Evolutionary conservation across 2,888 invertebrate genomes (phyloP).

Genomic region (Perizoma flavofasciatum): DNA sequence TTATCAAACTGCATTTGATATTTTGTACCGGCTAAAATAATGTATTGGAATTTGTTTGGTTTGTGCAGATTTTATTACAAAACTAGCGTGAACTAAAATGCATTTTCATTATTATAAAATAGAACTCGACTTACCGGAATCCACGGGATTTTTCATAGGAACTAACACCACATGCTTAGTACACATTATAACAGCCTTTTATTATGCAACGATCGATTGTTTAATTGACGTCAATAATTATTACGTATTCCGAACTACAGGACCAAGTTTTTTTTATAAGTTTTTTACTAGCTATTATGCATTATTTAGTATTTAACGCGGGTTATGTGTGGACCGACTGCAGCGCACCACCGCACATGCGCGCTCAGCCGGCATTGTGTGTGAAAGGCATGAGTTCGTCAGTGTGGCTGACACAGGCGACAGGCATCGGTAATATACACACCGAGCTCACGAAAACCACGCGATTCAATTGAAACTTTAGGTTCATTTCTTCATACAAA

Average conservation of each 20-base stretch:
- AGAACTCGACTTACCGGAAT: slow-evolving; percentile 56
- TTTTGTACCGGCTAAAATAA: too few relatives aligned
- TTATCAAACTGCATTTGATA: too few relatives aligned
- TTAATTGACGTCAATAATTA: neutral
- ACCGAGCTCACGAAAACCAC: neutral
- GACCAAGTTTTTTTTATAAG: neutral
- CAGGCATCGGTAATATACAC: neutral
- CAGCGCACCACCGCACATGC: slow-evolving; percentile 5
- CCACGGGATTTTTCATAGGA: slow-evolving; percentile 60
- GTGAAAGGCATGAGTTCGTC: too few relatives aligned
- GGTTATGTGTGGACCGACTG: neutral
- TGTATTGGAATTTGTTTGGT: too few relatives aligned
- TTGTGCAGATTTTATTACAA: too few relatives aligned
- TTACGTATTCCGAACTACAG: slow-evolving; percentile 4
- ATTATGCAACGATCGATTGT: slow-evolving; percentile 32
- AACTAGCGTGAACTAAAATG: neutral
- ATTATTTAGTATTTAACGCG: slow-evolving; percentile 6
- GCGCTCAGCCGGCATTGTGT: neutral
- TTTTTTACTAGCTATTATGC: neutral
- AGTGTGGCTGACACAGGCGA: too few relatives aligned
- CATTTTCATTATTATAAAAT: neutral
- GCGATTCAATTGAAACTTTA: too few relatives aligned
- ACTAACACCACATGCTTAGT: slow-evolving; percentile 62
- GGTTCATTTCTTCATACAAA: too few relatives aligned
- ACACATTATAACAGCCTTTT: slow-evolving; percentile 56